Evolutionary conservation across 35 echinoderm and acorn worm genomes (phyloP), one percentile per base, ranked within the genome.

Genomic region (Heliocidaris erythrogramma): DNA sequence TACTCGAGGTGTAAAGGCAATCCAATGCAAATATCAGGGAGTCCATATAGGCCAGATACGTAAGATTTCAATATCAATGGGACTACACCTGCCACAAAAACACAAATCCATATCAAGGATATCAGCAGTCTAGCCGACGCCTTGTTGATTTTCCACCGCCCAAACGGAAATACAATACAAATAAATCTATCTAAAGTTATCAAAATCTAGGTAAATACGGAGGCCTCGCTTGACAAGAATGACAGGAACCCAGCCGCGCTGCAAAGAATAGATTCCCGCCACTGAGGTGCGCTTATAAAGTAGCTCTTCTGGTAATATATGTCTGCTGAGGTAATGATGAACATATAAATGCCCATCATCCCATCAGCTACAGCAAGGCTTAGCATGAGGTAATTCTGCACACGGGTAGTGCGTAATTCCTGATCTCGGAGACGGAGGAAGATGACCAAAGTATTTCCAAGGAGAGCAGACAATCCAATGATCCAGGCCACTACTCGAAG

Each of bases 141-240:
- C 13, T 69, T 31, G 59, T 85, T 84, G 14, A 98, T 87, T 27
- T 88, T 86, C 9, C 94, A 92, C 60, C 90, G 85, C 88, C 94
- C 88, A 32, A 95, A 96, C 21, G 97, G 97, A 96, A 94, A 96
- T 14, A 96, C 95, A 10, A 96, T 85, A 50, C 95, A 49, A 49
- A 98, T 85, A 61, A 96, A 98, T 59, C 97, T 47, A 84, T 98
- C 95, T 18, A 98, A 17, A 24, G 95, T 96, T 10, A 98, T 95
- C 2, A 95, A 35, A 1, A 94, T 96, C 4, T 96, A 88, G 60
- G 95, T 95, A 18, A 95, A 89, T 13, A 98, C 94, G 5, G 97
- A 96, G 84, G 87, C 94, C 65, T 96, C 91, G 84, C 97, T 96
- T 18, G 97, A 98, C 14, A 96, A 47, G 1, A 94, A 89, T 7